These are phyloP conservation scores for Xylocopa sonorina DNA, from an alignment of 1,140 invertebrate species.

Conservation along the genomic window DNA sequence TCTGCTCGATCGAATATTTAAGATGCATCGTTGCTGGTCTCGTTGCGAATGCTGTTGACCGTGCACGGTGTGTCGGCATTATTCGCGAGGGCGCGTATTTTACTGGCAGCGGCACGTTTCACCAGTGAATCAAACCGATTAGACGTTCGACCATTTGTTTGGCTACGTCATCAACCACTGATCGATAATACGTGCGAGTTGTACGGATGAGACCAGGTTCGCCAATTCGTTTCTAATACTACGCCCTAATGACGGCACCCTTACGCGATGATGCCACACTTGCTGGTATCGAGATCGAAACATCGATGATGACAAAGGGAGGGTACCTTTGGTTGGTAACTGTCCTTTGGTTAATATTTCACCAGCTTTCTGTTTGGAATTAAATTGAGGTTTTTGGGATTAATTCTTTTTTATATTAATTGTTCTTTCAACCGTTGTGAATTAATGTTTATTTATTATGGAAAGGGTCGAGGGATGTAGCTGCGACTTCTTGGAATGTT, in stretches of 20 bases:
- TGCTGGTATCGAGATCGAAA: neutral
- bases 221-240: neutral
- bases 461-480: too few relatives aligned
- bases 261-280: neutral
- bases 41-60: constrained; percentile 4
- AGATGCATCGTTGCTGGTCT: constrained; percentile 19
- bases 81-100: constrained; percentile 27
- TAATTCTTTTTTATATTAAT: too few relatives aligned
- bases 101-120: constrained; percentile 12
- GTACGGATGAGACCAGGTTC: neutral
- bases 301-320: neutral
- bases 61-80: constrained; percentile 42
- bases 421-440: too few relatives aligned
- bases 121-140: constrained; percentile 33
- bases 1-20: constrained; percentile 17
- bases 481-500: too few relatives aligned
- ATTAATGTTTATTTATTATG: too few relatives aligned
- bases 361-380: neutral
- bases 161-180: constrained; percentile 28
- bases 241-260: neutral
- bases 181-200: constrained; percentile 29
- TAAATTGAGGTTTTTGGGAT: neutral
- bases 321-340: neutral
- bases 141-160: constrained; percentile 31
- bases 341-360: neutral